Percentiles rank a stretch among this genome's conserved stretches.
phyloP scores from a whole-genome alignment of 2,113 vertebrate species.

The Eira barbara region DNA sequence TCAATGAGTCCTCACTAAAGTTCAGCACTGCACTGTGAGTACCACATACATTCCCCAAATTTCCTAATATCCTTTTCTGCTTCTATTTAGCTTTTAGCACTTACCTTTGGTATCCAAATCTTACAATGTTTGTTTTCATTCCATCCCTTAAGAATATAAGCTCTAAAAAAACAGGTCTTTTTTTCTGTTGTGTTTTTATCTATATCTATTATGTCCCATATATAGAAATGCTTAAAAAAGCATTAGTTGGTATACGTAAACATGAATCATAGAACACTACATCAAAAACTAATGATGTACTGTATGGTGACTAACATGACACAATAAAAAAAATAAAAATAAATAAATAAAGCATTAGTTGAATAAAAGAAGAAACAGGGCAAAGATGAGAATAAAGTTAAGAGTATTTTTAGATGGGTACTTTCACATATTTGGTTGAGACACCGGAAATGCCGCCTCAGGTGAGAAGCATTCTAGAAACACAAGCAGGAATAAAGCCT shows the following conservation, averaged over 20 bases:
- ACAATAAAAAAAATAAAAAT: background rate
- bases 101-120: background rate
- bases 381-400: background rate
- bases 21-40: rapidly evolving
- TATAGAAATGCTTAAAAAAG: background rate
- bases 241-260: background rate
- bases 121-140: background rate
- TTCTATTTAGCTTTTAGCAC: background rate
- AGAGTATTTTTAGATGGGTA: background rate
- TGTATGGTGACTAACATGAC: no score
- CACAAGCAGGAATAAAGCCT: background rate
- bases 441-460: background rate
- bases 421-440: background rate
- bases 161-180: background rate
- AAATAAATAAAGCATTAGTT: background rate
- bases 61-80: background rate
- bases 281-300: no score
- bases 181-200: background rate
- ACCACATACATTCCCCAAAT: background rate
- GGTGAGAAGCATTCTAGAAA: background rate
- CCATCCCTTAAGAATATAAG: background rate
- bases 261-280: no score
- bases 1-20: background rate
- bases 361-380: background rate
- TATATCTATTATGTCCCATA: background rate